These are phyloP conservation scores for Philopedon plagiatum DNA, from an alignment of 2,888 invertebrate genomes.

Conservation along the genomic window DNA sequence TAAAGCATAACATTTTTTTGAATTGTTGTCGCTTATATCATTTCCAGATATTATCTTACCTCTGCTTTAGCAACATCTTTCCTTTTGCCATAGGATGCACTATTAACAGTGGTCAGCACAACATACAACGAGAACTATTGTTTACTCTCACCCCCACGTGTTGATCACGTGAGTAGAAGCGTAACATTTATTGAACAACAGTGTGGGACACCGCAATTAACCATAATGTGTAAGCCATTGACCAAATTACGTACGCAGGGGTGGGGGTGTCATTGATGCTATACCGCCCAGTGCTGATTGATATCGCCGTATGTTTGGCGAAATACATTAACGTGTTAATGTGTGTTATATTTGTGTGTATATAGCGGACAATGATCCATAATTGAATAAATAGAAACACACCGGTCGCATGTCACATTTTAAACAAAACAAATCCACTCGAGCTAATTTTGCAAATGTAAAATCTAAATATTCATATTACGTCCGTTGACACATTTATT, in stretches of 20 bases:
- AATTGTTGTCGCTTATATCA: too few relatives aligned
- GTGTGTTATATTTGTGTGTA: conserved; percentile 51
- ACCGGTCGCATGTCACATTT: conserved; percentile 31
- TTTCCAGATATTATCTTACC: neutral
- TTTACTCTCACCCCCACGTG: conserved; percentile 61
- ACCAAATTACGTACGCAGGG: conserved; percentile 69
- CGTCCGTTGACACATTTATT: neutral
- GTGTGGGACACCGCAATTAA: conserved; percentile 69
- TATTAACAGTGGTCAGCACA: neutral
- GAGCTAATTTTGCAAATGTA: conserved; percentile 23
- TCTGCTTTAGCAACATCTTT: neutral
- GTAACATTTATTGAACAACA: conserved; percentile 69
- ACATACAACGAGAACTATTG: conserved; percentile 26
- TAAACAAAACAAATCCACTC: conserved; percentile 28
- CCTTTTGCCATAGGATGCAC: neutral
- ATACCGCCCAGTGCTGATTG: conserved; percentile 43
- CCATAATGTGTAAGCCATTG: conserved; percentile 71
- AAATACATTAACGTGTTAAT: conserved; percentile 64
- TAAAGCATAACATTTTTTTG: too few relatives aligned
- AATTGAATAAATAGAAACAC: conserved; percentile 46
- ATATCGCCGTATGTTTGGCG: conserved; percentile 60
- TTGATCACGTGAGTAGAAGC: conserved; percentile 66
- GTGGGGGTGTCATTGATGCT: conserved; percentile 56
- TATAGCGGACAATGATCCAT: conserved; percentile 47
- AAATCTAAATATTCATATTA: conserved; percentile 7